These are phyloP conservation scores for Danio jaintianensis DNA, from an alignment of 2,797 vertebrate species.

Conservation along the genomic window DNA sequence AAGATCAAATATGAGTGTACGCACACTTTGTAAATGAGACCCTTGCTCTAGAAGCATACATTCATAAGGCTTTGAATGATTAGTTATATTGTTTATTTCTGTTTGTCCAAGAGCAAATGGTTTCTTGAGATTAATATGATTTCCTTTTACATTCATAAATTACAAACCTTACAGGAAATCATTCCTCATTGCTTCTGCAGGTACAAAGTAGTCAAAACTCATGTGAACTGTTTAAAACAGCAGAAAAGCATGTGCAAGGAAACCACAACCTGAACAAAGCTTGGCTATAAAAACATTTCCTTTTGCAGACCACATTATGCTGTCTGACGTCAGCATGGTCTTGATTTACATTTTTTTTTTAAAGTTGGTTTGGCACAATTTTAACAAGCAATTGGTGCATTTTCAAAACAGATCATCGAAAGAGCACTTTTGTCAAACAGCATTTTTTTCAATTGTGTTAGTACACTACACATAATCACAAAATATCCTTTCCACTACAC, in stretches of 20 bases:
- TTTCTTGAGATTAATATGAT: not conserved
- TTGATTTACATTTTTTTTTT: not conserved
- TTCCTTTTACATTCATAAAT: not conserved
- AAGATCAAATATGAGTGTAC: no score
- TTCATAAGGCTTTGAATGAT: constrained; percentile 17
- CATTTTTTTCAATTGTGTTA: no score
- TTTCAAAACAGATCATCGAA: no score
- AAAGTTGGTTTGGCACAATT: not conserved
- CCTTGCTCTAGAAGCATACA: not conserved
- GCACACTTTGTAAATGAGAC: not conserved
- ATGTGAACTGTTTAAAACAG: not conserved
- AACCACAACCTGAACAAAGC: constrained; percentile 18
- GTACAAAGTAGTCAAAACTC: not conserved
- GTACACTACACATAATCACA: no score
- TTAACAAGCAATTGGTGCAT: no score
- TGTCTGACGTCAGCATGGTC: constrained; percentile 3
- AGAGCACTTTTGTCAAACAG: no score
- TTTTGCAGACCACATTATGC: not conserved
- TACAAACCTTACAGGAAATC: constrained; percentile 1
- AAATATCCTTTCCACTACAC: no score
- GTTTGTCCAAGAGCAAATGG: not conserved
- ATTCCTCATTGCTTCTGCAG: not conserved
- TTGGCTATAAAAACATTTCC: not conserved
- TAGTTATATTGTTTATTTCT: not conserved
- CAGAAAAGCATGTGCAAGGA: constrained; percentile 1